Evolutionary conservation across 1,140 invertebrate species (phyloP), one percentile per base, ranked within the genome.

Genomic region (Pachyrhynchus sulphureomaculatus): DNA sequence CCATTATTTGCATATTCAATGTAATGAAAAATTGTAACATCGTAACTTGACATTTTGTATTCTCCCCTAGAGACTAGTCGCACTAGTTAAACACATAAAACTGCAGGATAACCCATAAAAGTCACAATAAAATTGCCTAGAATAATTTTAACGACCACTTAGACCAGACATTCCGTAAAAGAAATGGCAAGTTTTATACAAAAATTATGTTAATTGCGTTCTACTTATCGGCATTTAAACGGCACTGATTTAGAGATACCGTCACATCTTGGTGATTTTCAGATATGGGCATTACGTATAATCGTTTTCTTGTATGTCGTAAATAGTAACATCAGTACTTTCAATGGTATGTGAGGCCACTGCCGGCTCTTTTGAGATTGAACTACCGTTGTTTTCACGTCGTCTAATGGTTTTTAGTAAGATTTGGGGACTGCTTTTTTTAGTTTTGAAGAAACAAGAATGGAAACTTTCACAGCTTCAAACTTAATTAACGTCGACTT

Each of bases 251-350:
- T 54, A 54, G 36, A 17, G 52, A 54, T 54, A 54, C 24, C 23
- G 17, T 37, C n/a, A 54, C 29, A 54, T 42, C 52, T 26, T 54
- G 39, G 37, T 37, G 36, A 54, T 54, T 54, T 54, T 54, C 13
- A 54, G 52, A 54, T 54, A 54, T n/a, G n/a, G n/a, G 52, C 42
- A 21, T 54, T 42, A 54, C 52, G 52, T 54, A 37, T 54, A 54
- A 54, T 37, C 52, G 20, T 54, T 23, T 29, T 54, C 26, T 36
- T 37, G 52, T 54, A 54, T 54, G 20, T 54, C 37, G 36, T 54
- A 54, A 54, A 54, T n/a, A 15, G 17, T n/a, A n/a, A n/a, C 36
- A 32, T 54, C 52, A 37, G 52, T 54, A 54, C 52, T 42, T 32
- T 54, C 42, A 37, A 36, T n/a, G 52, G 39, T 42, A 54, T 54